Evolutionary conservation across 2,113 vertebrate species (phyloP).

Genomic region (Oncorhynchus mykiss): DNA sequence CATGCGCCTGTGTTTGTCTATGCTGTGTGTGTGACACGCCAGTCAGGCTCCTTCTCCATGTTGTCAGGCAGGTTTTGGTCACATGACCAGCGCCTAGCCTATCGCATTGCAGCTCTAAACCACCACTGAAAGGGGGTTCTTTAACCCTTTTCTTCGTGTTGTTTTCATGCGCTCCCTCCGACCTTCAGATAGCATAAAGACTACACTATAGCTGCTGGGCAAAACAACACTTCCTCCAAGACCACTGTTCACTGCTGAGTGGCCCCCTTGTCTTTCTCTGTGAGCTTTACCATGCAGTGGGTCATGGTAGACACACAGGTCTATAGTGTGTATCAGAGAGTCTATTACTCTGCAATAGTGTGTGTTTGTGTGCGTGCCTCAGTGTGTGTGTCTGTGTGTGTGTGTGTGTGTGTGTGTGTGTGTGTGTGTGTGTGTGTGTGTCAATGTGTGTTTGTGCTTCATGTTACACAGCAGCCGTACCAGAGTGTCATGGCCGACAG

Average conservation of each 20-base stretch:
- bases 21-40: constrained; percentile 22
- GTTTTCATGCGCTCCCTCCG: constrained; percentile 7
- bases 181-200: neutral
- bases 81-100: constrained; percentile 70
- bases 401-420: neutral
- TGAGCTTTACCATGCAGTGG: neutral
- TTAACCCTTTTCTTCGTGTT: neutral
- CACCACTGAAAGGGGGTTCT: constrained; percentile 51
- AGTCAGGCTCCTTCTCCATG: constrained; percentile 65
- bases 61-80: constrained; percentile 81
- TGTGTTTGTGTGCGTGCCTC: neutral
- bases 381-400: neutral
- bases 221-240: constrained; percentile 17
- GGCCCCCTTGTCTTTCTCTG: neutral
- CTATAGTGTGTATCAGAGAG: neutral
- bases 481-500: too few species aligned
- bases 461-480: too few species aligned
- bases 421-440: neutral
- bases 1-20: constrained; percentile 19
- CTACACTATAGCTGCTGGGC: constrained; percentile 12
- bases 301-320: neutral
- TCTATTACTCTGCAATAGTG: neutral
- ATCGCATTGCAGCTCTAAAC: constrained; percentile 69
- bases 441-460: neutral
- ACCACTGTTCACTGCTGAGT: too few species aligned